Conservation (phyloP, 2,888 invertebrate genomes). For the Linyphia triangularis region DNA sequence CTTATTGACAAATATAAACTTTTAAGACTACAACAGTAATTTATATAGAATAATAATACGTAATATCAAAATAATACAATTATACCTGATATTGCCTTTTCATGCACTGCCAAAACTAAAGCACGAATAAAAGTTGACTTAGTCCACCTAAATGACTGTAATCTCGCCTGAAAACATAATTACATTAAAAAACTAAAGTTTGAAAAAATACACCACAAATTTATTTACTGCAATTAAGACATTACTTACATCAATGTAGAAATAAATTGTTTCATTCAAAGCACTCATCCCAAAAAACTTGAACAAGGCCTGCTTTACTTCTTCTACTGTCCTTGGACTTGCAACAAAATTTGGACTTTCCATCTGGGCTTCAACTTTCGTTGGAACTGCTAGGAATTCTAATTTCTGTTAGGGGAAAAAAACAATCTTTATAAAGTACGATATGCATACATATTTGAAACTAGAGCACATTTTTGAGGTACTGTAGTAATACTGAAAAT, state of each 20-base stretch:
- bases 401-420: constrained; percentile 48
- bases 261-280: constrained; percentile 81
- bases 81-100: constrained; percentile 84
- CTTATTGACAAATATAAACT: too few relatives aligned
- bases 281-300: constrained; percentile 19
- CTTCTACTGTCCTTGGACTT: constrained; percentile 40
- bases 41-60: too few relatives aligned
- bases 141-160: constrained; percentile 83
- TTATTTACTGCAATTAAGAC: background rate
- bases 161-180: constrained; percentile 83
- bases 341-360: too few relatives aligned
- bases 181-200: background rate
- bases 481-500: too few relatives aligned
- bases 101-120: constrained; percentile 87
- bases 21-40: too few relatives aligned
- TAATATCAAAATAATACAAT: too few relatives aligned
- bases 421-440: background rate
- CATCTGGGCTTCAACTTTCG: constrained; percentile 32
- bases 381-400: constrained; percentile 58
- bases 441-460: too few relatives aligned
- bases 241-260: constrained; percentile 84
- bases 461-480: too few relatives aligned
- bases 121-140: constrained; percentile 87
- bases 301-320: constrained; percentile 45
- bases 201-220: background rate